Percentiles rank a stretch among this genome's conserved stretches.
These are phyloP conservation scores for Hirudinaria manillensis DNA, from an alignment of 2,888 invertebrate species.

Conservation along the genomic window DNA sequence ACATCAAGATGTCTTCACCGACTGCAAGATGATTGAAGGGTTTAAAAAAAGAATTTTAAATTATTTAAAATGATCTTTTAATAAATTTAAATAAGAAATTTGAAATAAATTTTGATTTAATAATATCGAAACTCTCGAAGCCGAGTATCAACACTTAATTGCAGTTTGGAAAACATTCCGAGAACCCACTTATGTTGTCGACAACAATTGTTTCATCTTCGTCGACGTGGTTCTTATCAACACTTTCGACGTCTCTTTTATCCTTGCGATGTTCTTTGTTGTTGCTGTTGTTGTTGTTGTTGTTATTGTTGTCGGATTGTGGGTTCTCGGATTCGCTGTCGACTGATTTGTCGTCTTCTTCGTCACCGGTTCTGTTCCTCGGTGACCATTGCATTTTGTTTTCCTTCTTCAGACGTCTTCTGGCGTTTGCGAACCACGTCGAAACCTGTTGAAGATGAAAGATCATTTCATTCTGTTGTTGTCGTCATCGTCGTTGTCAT, in stretches of 20 bases:
- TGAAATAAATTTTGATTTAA: too few species aligned
- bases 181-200: slow-evolving; percentile 32
- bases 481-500: background rate
- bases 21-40: background rate
- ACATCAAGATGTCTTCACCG: slow-evolving; percentile 17
- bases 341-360: slow-evolving; percentile 50
- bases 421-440: slow-evolving; percentile 92
- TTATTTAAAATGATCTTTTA: too few species aligned
- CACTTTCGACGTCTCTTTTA: background rate
- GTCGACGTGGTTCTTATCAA: slow-evolving; percentile 15
- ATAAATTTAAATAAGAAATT: too few species aligned
- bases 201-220: slow-evolving; percentile 35
- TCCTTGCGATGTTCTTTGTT: slow-evolving; percentile 1
- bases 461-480: background rate
- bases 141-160: background rate
- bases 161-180: too few species aligned
- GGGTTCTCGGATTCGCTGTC: slow-evolving; percentile 47
- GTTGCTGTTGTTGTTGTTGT: slow-evolving; percentile 49
- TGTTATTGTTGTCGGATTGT: slow-evolving; percentile 42
- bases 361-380: slow-evolving; percentile 62
- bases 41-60: background rate
- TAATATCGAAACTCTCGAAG: too few species aligned
- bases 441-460: slow-evolving; percentile 56
- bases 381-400: slow-evolving; percentile 99
- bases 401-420: slow-evolving; percentile 86